Percentiles rank a stretch among this genome's conserved stretches.
These are phyloP conservation scores for Cynocephalus volans DNA, from an alignment of 2,113 vertebrate species.

Conservation along the genomic window DNA sequence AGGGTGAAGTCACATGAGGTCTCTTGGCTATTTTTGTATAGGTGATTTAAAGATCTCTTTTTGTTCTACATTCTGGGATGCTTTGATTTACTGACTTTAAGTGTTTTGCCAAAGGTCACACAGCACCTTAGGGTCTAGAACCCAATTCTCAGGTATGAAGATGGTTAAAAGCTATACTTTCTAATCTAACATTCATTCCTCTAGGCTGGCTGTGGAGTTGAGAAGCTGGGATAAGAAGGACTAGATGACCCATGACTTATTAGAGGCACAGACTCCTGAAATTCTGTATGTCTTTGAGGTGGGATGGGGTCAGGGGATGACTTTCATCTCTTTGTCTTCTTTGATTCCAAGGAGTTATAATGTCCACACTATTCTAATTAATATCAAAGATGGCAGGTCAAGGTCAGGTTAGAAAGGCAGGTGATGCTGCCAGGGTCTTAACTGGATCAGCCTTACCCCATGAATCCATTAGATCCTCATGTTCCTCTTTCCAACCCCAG, in stretches of 20 bases:
- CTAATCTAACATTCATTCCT: neutral
- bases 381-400: neutral
- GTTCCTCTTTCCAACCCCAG: neutral
- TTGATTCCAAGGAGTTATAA: neutral
- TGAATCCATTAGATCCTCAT: neutral
- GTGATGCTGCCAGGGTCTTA: neutral
- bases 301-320: neutral
- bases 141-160: neutral
- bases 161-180: neutral
- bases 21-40: neutral
- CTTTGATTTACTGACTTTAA: slow-evolving; percentile 40
- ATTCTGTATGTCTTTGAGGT: neutral
- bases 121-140: neutral
- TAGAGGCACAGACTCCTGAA: neutral
- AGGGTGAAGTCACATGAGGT: neutral
- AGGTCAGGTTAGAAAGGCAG: slow-evolving; percentile 30
- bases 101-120: neutral
- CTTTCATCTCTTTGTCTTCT: neutral
- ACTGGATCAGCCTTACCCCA: neutral
- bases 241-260: neutral
- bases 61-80: slow-evolving; percentile 12
- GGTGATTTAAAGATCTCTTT: neutral
- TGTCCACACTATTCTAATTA: neutral
- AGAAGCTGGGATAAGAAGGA: neutral
- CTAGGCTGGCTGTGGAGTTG: neutral